phyloP scores from a whole-genome alignment of 2,113 vertebrate genomes.

The Speoplatyrhinus poulsoni region DNA sequence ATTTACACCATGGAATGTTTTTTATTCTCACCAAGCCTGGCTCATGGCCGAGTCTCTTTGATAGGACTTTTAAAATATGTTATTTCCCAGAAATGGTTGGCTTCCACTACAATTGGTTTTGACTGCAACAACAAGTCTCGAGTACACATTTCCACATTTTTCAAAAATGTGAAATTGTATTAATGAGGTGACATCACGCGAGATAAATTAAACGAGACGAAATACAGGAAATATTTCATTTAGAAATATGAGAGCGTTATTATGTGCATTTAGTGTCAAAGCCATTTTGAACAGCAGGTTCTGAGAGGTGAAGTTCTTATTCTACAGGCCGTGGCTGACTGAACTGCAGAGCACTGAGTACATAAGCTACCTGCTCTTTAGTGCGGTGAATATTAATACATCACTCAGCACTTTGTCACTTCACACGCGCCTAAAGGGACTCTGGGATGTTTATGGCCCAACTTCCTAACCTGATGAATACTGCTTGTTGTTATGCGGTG shows the following conservation, averaged over 20 bases:
- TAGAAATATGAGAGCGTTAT: no score
- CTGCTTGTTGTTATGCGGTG: constrained; percentile 23
- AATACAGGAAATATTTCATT: no score
- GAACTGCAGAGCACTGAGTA: constrained; percentile 15
- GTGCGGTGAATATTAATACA: constrained; percentile 33
- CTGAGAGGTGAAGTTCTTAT: no score
- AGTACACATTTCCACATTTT: no score
- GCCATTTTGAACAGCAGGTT: no score
- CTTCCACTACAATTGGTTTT: no score
- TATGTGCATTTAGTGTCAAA: no score
- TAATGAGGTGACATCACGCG: no score
- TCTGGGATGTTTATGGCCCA: constrained; percentile 28
- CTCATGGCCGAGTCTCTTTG: neutral
- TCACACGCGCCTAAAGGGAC: constrained; percentile 10
- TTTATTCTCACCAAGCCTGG: neutral
- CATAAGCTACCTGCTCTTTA: constrained; percentile 11
- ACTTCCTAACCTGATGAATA: constrained; percentile 17
- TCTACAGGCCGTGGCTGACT: constrained; percentile 3
- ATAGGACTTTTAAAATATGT: neutral
- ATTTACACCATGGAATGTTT: neutral
- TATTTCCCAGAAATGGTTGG: neutral
- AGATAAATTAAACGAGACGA: no score
- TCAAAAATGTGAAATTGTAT: no score
- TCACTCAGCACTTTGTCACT: constrained; percentile 19
- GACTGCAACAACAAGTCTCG: no score